Evolutionary conservation across 2,113 vertebrate genomes (phyloP), one percentile per base, ranked within the genome.

Genomic region (Oreochromis niloticus): DNA sequence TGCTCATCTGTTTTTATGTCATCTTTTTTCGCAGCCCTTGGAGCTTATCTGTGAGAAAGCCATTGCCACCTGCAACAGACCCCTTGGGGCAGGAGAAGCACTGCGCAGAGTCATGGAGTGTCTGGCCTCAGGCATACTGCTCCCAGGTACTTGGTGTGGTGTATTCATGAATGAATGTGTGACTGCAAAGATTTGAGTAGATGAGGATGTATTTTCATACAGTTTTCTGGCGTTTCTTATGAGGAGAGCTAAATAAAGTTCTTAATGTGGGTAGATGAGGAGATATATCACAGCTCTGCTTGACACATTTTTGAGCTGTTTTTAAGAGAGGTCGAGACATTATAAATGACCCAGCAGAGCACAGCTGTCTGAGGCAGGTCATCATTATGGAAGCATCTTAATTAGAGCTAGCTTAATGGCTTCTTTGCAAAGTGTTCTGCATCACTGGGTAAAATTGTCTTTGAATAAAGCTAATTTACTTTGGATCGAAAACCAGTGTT

Each of bases 41-140:
- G 99, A 99, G 96, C 98, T 99, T 83, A 97, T 99, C 95, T 99
- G 99, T 95, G 99, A 99, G 97, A 99, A 99, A 97, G 98, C 98
- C 92, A 98, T 99, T 90, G 98, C 98, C 94, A 99, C 99, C 91
- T 99, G 99, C 96, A 99, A 98, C 97, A 97, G 99, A 96, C 98
- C 99, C 57, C 92, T 99, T 91, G 98, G 98, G 6, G 98, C 99
- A 34, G 99, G 99, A 92, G 99, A 99, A 95, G 99, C 98, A 4
- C 96, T 99, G 93, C 97, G 99, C 83, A 97, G 99, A 94, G 98
- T 99, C 93, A 98, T 99, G 98, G 99, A 99, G 96, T 99, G 98
- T 91, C 95, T 99, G 94, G 98, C 99, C 66, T 99, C 98, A 73
- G 99, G 99, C 94, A 99, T 99, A 89, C 96, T 99, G 88, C 97